These are phyloP conservation scores for Telenomus remus DNA, from an alignment of 1,140 invertebrate species.

Conservation along the genomic window DNA sequence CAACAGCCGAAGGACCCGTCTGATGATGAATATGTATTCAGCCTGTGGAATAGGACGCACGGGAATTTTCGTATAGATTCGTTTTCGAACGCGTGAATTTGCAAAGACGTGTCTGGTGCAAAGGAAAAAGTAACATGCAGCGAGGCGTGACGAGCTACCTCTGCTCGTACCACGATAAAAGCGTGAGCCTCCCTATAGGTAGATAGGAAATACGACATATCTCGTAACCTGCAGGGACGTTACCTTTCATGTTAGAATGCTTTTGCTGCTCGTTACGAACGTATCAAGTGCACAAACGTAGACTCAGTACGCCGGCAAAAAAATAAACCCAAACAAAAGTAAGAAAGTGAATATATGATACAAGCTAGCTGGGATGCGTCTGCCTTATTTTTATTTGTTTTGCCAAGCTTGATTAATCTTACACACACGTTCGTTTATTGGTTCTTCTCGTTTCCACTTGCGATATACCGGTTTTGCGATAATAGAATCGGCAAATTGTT, in stretches of 20 bases:
- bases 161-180: slow-evolving; percentile 48
- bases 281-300: slow-evolving; percentile 41
- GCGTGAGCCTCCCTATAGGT: slow-evolving; percentile 48
- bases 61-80: slow-evolving; percentile 36
- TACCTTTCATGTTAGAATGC: slow-evolving; percentile 46
- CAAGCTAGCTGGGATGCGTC: not conserved
- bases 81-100: slow-evolving; percentile 38
- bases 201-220: slow-evolving; percentile 50
- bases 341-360: slow-evolving; percentile 9
- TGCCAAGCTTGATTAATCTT: too few species aligned
- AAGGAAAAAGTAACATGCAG: slow-evolving; percentile 51
- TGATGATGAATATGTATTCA: slow-evolving; percentile 1
- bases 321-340: slow-evolving; percentile 15
- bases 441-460: too few species aligned
- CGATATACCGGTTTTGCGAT: too few species aligned
- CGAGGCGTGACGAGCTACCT: slow-evolving; percentile 50
- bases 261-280: slow-evolving; percentile 44
- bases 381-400: not conserved
- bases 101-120: slow-evolving; percentile 51
- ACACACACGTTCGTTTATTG: too few species aligned
- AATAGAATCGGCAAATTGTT: too few species aligned
- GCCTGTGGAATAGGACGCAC: slow-evolving; percentile 21
- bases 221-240: slow-evolving; percentile 47
- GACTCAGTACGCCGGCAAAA: slow-evolving; percentile 21
- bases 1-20: not conserved